Evolutionary conservation across 2,888 invertebrate genomes (phyloP).

Genomic region (Thalpophila matura): DNA sequence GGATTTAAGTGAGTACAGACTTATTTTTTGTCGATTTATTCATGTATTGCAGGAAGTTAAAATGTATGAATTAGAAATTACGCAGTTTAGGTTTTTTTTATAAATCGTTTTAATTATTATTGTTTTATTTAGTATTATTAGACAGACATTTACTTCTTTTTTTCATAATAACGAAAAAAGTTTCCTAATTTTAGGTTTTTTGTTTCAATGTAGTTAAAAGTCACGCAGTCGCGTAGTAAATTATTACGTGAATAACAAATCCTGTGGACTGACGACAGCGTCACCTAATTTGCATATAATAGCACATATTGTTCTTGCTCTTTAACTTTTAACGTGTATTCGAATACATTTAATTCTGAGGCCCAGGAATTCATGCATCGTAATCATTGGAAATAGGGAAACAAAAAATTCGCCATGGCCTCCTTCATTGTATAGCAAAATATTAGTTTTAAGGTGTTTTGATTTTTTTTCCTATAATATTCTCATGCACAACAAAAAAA

Average conservation of each 20-base stretch:
- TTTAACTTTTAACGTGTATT: constrained; percentile 43
- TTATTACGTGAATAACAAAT: constrained; percentile 37
- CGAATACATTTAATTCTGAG: constrained; percentile 26
- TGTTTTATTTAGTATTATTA: too few relatives aligned
- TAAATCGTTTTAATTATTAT: not conserved
- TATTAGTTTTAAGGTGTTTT: too few relatives aligned
- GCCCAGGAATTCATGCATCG: constrained; percentile 26
- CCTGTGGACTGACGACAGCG: constrained; percentile 20
- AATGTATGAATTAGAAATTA: not conserved
- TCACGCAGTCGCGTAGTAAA: not conserved
- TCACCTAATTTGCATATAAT: constrained; percentile 60
- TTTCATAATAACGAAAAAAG: not conserved
- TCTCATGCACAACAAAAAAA: too few relatives aligned
- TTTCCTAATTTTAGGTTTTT: not conserved
- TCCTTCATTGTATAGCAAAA: too few relatives aligned
- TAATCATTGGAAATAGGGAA: constrained; percentile 30
- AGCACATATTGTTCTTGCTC: constrained; percentile 48
- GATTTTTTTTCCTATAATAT: too few relatives aligned
- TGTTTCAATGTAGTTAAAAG: not conserved
- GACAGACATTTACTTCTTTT: not conserved
- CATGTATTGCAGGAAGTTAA: too few relatives aligned
- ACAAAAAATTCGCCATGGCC: not conserved
- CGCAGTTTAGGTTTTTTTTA: not conserved
- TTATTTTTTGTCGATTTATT: constrained; percentile 27
- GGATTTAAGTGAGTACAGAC: constrained; percentile 73